Conservation (phyloP, 2,113 vertebrate species). For the Felis chaus region DNA sequence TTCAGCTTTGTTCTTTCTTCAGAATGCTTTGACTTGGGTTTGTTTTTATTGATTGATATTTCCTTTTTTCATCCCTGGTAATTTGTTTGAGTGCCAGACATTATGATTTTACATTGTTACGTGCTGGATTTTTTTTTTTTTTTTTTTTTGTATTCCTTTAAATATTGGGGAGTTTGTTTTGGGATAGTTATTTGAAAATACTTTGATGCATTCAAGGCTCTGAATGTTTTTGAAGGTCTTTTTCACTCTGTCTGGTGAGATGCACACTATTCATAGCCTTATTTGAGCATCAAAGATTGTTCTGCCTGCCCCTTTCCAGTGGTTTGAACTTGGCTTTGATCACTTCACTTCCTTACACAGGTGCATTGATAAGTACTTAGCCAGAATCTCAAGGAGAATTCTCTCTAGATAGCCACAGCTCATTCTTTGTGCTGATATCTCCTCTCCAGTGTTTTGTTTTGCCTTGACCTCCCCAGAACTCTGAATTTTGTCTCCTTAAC, state of each 20-base stretch:
- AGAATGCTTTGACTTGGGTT: neutral
- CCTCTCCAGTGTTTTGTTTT: neutral
- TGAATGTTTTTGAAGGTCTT: slow-evolving; percentile 13
- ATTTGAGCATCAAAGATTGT: neutral
- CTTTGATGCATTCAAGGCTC: neutral
- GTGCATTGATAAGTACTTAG: neutral
- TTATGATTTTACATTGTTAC: slow-evolving; percentile 44
- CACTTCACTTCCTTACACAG: neutral
- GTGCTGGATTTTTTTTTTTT: neutral
- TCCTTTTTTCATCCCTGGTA: neutral
- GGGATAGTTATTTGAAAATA: slow-evolving; percentile 34
- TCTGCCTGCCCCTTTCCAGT: neutral
- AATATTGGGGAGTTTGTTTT: slow-evolving; percentile 31
- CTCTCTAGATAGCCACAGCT: neutral
- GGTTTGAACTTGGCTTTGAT: neutral
- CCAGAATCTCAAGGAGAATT: neutral
- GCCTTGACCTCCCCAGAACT: neutral
- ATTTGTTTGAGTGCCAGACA: slow-evolving; percentile 10
- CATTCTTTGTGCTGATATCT: neutral
- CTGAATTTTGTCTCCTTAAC: neutral
- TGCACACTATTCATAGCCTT: neutral
- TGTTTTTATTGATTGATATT: neutral
- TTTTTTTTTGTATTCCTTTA: neutral
- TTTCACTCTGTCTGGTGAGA: neutral
- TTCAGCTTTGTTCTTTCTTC: neutral